Conservation (phyloP, 2,113 vertebrate genomes). For the Zapus hudsonius region DNA sequence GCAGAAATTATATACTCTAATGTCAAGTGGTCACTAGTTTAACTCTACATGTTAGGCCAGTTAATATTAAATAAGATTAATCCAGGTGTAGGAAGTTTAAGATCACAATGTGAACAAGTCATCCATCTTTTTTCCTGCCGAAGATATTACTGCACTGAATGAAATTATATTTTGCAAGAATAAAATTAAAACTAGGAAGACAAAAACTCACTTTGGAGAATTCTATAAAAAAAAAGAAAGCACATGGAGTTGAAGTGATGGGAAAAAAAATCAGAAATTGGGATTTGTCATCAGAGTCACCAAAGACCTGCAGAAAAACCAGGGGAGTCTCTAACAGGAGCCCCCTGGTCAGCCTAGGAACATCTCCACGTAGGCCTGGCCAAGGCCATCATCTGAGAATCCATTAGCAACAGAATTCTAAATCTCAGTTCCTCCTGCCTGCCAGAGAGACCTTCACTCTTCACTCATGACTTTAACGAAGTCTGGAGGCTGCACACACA, state of each 20-base stretch:
- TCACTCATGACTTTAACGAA: not conserved
- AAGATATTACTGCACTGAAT: slow-evolving; percentile 3
- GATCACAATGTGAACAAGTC: not conserved
- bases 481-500: not conserved
- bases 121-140: not conserved
- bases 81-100: not conserved
- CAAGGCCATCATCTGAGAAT: not conserved
- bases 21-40: slow-evolving; percentile 17
- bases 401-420: not conserved
- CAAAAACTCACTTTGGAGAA: slow-evolving; percentile 10
- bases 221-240: not conserved
- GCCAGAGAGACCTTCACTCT: not conserved
- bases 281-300: not conserved
- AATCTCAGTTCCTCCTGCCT: not conserved
- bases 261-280: not conserved
- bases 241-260: not conserved
- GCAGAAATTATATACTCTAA: not conserved
- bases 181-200: not conserved
- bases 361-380: not conserved
- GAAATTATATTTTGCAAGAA: slow-evolving; percentile 8
- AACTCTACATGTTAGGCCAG: not conserved
- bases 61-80: slow-evolving; percentile 26
- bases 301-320: not conserved
- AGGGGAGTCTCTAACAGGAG: not conserved
- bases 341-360: no score